Evolutionary conservation across 2,888 invertebrate species (phyloP), one percentile per base, ranked within the genome.

Genomic region (Phyllotreta cruciferae): DNA sequence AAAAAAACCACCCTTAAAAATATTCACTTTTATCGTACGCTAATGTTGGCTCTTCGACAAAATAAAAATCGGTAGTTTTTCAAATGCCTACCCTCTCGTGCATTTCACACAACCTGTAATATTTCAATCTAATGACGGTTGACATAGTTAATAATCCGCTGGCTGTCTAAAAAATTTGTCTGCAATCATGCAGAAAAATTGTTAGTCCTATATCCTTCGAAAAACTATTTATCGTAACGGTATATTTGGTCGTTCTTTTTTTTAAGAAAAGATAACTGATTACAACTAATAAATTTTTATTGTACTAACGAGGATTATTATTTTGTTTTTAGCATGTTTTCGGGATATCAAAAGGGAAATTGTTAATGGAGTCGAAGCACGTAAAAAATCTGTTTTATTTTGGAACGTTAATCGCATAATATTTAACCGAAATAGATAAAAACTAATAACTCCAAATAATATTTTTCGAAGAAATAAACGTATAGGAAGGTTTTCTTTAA

Each of bases 121-220:
- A 67, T 66, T 66, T 64, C 52, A 66, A 52, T 44, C 55, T 67
- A 66, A 69, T 66, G 66, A 67, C 60, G 37, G 44, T 39, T 62
- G 55, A 62, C 62, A 62, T 66, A 56, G 64, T 69, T 65, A 65
- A 68, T 66, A 64, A 64, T 58, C 42, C 36, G 37, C 36, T 6
- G 42, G 24, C 24, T 24, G 24, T 24, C 45, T 56, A 56, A 64
- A 14, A 56, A 56, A 36, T 13, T 35, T 10, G 35, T 42, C 34
- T 44, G 8, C 39, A 55, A n/a, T 42, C 56, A 36, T 52, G 52
- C 52, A 52, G 52, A 52, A 52, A 52, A 52, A 52, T 52, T 35
- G 34, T 35, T 11, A 37, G 8, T 52, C 37, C 37, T 47, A 9
- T 47, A 47, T 14, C 9, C 11, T 35, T 6, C 3, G n/a, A 3